Base-by-base conservation (phyloP, 2,888 invertebrate species). In the Acleris sparsana region DNA sequence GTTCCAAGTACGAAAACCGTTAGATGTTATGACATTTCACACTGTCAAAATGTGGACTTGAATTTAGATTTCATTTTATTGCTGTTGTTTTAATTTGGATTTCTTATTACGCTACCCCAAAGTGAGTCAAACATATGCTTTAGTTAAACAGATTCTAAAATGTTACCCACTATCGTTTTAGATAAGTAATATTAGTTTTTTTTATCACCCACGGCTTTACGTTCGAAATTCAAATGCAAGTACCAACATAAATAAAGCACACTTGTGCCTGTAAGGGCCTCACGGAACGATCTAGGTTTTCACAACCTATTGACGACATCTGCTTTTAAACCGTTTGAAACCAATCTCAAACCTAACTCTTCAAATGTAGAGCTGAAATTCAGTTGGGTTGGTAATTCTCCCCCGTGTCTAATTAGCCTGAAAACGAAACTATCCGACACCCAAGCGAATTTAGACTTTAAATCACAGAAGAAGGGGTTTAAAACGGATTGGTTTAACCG, bases 321-420 rank as follows among this genome's bases (percentile, higher is more conserved):
- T 63, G 67, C 62, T 59, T 57, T 58, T 53, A 58, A 53, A 11
- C 53, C 18, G 7, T 7, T 13, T 16, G 43, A 25, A 17, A 16
- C 56, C 16, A 51, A 46, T 44, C 1, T 51, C 11, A 22, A 65
- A 69, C 75, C 72, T 80, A 75, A 62, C 25, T 5, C 16, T 53
- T 49, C 67, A 66, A 69, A 49, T 57, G 70, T 82, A 86, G 72
- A 75, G 84, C 75, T 76, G 71, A 81, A 79, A 82, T 78, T 87
- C 71, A 75, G 74, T 75, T 76, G 75, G 68, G 60, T 43, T 62
- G 65, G 66, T 70, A 73, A 72, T 72, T 75, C 80, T 81, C 86
- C 82, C 84, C 80, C 76, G 81, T 74, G 79, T 80, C 88, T 91
- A 89, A 91, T 91, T 91, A 92, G 91, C 91, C 84, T 89, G 84